A percentile compares a stretch with the other conserved stretches of the same genome.
These are phyloP conservation scores for Drosophila robusta DNA, from an alignment of 2,888 invertebrate genomes.

Conservation along the genomic window DNA sequence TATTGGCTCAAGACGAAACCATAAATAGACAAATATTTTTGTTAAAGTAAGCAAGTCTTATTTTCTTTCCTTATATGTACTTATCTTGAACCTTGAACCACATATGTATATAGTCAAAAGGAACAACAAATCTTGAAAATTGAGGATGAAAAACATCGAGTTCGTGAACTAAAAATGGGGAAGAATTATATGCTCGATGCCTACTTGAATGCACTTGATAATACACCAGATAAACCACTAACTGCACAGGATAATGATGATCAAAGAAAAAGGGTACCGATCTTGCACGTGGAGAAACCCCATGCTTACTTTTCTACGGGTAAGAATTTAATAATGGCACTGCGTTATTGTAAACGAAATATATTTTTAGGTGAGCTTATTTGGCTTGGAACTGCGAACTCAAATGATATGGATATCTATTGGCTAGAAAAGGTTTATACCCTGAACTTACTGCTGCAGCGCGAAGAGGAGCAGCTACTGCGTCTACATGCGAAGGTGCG, in stretches of 20 bases:
- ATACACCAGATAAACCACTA: constrained; percentile 48
- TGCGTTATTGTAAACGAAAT: not conserved
- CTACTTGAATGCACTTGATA: constrained; percentile 88
- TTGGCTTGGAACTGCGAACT: no score
- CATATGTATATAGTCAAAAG: constrained; percentile 86
- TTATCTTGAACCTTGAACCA: no score
- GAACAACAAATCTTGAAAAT: constrained; percentile 92
- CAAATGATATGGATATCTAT: constrained; percentile 86
- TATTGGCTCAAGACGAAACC: constrained; percentile 87
- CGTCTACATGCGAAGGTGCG: constrained; percentile 89
- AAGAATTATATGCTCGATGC: constrained; percentile 92
- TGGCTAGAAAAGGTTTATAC: constrained; percentile 90
- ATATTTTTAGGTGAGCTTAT: constrained; percentile 2
- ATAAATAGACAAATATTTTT: constrained; percentile 86
- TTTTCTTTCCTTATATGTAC: not conserved
- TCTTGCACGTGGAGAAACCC: not conserved
- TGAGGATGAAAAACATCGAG: constrained; percentile 91
- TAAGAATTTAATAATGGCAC: not conserved
- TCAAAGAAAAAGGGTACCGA: not conserved
- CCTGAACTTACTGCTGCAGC: constrained; percentile 90
- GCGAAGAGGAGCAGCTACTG: constrained; percentile 90
- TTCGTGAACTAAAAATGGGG: constrained; percentile 90
- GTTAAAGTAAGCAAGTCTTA: constrained; percentile 79
- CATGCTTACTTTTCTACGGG: constrained; percentile 3
- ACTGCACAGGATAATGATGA: constrained; percentile 10